Evolutionary conservation across 2,797 vertebrate genomes (phyloP).

Genomic region (Pseudochromis fuscus): DNA sequence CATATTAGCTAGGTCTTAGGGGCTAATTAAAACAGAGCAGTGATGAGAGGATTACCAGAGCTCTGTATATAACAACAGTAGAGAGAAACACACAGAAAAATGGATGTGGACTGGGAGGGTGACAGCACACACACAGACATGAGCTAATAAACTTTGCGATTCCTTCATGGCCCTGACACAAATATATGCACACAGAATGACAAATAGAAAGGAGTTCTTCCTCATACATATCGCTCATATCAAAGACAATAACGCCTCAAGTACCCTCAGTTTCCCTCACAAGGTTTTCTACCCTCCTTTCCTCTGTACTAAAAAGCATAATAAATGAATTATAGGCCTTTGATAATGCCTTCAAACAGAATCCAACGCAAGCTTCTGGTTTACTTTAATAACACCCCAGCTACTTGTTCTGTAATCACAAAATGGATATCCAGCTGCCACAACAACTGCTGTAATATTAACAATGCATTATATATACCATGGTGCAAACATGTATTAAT

Average conservation of each 20-base stretch:
- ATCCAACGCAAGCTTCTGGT: slow-evolving; percentile 59
- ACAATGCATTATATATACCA: slow-evolving; percentile 32
- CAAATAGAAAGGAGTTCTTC: slow-evolving; percentile 20
- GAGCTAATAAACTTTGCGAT: slow-evolving; percentile 5
- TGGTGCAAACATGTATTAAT: slow-evolving; percentile 32
- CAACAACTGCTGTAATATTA: slow-evolving; percentile 61
- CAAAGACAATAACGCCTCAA: slow-evolving; percentile 43
- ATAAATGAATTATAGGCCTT: slow-evolving; percentile 68
- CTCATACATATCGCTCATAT: slow-evolving; percentile 42
- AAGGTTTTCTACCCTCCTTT: slow-evolving; percentile 31
- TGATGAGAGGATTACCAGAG: slow-evolving; percentile 66
- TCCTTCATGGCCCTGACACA: slow-evolving; percentile 30
- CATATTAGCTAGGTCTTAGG: slow-evolving; percentile 61
- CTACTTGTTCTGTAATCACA: slow-evolving; percentile 61
- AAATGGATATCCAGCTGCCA: slow-evolving; percentile 49
- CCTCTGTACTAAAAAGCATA: slow-evolving; percentile 48
- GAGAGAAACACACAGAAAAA: slow-evolving; percentile 26
- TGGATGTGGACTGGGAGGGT: slow-evolving; percentile 12
- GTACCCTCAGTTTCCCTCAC: slow-evolving; percentile 10
- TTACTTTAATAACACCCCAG: slow-evolving; percentile 55
- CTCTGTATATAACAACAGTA: slow-evolving; percentile 59
- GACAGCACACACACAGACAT: slow-evolving; percentile 14
- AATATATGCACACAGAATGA: slow-evolving; percentile 16
- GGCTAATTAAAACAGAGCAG: slow-evolving; percentile 66
- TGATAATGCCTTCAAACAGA: slow-evolving; percentile 72